Evolutionary conservation across 37 sponge, comb jelly and placozoan genomes (phyloP), one percentile per base, ranked within the genome.

Genomic region (Mnemiopsis leidyi): DNA sequence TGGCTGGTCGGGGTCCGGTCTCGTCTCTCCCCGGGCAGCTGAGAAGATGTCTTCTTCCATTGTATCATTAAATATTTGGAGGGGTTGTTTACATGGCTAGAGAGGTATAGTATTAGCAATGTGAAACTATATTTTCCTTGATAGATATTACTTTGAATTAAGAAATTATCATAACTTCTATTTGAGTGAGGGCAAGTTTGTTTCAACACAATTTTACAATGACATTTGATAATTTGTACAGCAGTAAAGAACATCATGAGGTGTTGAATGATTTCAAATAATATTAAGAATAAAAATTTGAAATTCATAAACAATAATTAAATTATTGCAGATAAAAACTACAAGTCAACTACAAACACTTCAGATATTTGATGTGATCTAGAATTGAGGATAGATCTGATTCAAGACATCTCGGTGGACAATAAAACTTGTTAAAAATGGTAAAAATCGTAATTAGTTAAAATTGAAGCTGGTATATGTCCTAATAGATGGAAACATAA

Each of bases 11-110:
- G 79, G 1, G 33, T 32, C 26, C 9, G 32, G 1, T 16, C 3
- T 20, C 9, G 26, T 36, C 33, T 28, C 36, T 48, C 5, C 61
- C 13, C 9, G 9, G 61, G 13, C 61, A 5, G 61, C 61, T 48
- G 61, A 5, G 61, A 48, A 48, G 13, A 48, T 48, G 61, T 48
- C 61, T 21, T 77, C 79, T 34, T 77, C 79, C 79, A 77, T 77
- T 9, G 2, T 32, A 1, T 34, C 79, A 77, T 77, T 18, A 77
- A 32, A 33, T 5, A 5, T n/a, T n/a, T n/a, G n/a, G n/a, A n/a
- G n/a, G n/a, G n/a, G n/a, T n/a, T n/a, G 13, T 13, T 13, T 48
- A 48, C 61, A 48, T 48, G 61, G 61, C 61, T 48, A 48, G 9
- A 48, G 61, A 48, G 13, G 5, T 18, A 18, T 48, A 48, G 61